Conservation (phyloP, 2,797 vertebrate species). For the Micromesistius poutassou region DNA sequence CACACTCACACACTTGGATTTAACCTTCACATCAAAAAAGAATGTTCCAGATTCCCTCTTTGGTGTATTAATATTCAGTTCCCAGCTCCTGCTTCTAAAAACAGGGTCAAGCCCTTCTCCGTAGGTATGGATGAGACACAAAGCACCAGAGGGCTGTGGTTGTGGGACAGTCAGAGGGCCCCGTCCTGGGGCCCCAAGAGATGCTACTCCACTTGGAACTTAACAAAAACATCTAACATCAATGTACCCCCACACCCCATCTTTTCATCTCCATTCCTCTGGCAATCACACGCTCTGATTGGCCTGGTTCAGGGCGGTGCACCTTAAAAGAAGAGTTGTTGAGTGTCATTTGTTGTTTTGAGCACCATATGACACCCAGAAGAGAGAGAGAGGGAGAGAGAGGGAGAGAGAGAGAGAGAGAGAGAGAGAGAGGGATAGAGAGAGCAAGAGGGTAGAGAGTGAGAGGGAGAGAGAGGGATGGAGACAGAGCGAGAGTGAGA, state of each 20-base stretch:
- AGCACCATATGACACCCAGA: constrained; percentile 34
- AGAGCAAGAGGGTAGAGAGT: constrained; percentile 13
- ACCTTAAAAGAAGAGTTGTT: background rate
- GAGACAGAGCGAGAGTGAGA: background rate
- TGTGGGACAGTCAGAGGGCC: constrained; percentile 45
- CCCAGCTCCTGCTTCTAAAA: constrained; percentile 16
- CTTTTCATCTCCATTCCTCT: constrained; percentile 54
- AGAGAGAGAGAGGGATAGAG: background rate
- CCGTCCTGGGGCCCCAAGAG: constrained; percentile 46
- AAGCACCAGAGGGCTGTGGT: constrained; percentile 40
- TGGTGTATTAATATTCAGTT: constrained; percentile 52
- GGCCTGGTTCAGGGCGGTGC: background rate
- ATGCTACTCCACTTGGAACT: constrained; percentile 39
- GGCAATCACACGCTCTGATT: constrained; percentile 42
- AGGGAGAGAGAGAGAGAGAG: constrained; percentile 9
- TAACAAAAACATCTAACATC: constrained; percentile 42
- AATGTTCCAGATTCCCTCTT: constrained; percentile 46
- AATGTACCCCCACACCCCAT: constrained; percentile 14
- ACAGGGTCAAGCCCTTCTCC: constrained; percentile 39
- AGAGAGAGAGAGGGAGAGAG: constrained; percentile 8
- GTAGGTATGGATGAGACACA: constrained; percentile 58
- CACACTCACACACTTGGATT: background rate
- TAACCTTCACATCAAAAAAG: background rate
- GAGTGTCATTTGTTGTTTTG: constrained; percentile 24
- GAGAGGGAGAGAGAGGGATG: constrained; percentile 12